phyloP scores from a whole-genome alignment of 2,797 vertebrate genomes.

The Eulemur mongoz region DNA sequence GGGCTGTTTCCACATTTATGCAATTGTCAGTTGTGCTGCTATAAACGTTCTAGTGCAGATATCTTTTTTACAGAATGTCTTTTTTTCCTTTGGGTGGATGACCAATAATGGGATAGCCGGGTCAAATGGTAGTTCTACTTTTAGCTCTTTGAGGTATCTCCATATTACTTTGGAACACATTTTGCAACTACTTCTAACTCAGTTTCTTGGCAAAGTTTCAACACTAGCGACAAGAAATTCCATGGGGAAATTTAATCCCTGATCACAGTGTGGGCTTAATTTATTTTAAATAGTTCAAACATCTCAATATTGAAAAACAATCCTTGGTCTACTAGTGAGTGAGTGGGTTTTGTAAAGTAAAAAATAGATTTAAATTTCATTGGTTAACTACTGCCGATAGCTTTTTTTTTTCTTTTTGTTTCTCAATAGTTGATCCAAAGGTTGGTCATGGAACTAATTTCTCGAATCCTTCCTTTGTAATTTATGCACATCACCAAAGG shows the following conservation, averaged over 20 bases:
- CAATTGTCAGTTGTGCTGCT: too few relatives aligned
- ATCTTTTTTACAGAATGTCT: too few relatives aligned
- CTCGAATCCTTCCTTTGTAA: not conserved
- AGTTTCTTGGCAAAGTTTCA: not conserved
- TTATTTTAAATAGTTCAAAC: constrained; percentile 41
- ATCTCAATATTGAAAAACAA: not conserved
- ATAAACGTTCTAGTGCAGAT: too few relatives aligned
- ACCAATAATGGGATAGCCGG: too few relatives aligned
- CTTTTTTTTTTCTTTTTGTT: not conserved
- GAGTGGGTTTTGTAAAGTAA: not conserved
- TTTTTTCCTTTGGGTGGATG: too few relatives aligned
- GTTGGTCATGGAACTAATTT: not conserved
- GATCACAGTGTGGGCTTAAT: not conserved
- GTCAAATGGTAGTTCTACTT: too few relatives aligned
- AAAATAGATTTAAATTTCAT: not conserved
- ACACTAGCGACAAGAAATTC: constrained; percentile 27
- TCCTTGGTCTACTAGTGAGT: not conserved
- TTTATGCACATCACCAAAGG: not conserved
- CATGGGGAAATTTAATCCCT: not conserved
- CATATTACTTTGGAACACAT: too few relatives aligned
- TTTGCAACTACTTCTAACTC: not conserved
- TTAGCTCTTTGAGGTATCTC: too few relatives aligned
- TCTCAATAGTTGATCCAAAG: not conserved
- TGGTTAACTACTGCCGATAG: not conserved
- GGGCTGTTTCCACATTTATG: too few relatives aligned